Base-by-base conservation (phyloP, 2,797 vertebrate species). In the Pogonophryne albipinna region DNA sequence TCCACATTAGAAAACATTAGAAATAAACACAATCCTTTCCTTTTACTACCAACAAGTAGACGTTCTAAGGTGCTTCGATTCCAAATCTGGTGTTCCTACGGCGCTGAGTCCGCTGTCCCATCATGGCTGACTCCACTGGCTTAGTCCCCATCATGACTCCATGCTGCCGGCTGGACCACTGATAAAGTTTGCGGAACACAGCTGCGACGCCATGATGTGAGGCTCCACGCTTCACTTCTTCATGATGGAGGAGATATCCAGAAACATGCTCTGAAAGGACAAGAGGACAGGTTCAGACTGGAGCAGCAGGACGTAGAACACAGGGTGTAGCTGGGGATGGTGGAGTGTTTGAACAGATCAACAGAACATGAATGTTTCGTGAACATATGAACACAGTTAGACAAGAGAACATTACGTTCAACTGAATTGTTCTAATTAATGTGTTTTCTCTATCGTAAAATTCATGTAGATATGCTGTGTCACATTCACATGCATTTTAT, bases 231-330 rank as follows among this genome's bases (percentile, higher is more conserved):
- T 64, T 96, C 94, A 98, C 86, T 97, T 99, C 95, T 98, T 99
- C 96, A 98, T 97, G 90, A 98, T 97, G 66, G 97, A 98, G 71
- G 97, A 98, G 89, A 99, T 95, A 89, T 98, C 97, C 93, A 99
- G 94, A 83, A 98, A 96, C 91, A 96, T 95, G 79, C 96, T 97
- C 97, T 98, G 94, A 91, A 96, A 84, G 88, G 52, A 94, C 46
- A 93, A 91, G 85, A 44, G 80, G 17, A 67, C 49, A 61, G 31
- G 46, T 27, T 77, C 10, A 53, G 59, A 58, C 57, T 31, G 7
- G 0, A 42, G 44, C 17, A 13, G 20, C 4, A 10, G 19, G 27
- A 27, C 27, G 4, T 34, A 41, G 60, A 23, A 62, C 17, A 73
- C 3, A 38, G 27, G 27, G 27, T 27, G 27, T 5, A 27, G 34